Conservation (phyloP, 2,888 invertebrate species). For the Agrochola macilenta region DNA sequence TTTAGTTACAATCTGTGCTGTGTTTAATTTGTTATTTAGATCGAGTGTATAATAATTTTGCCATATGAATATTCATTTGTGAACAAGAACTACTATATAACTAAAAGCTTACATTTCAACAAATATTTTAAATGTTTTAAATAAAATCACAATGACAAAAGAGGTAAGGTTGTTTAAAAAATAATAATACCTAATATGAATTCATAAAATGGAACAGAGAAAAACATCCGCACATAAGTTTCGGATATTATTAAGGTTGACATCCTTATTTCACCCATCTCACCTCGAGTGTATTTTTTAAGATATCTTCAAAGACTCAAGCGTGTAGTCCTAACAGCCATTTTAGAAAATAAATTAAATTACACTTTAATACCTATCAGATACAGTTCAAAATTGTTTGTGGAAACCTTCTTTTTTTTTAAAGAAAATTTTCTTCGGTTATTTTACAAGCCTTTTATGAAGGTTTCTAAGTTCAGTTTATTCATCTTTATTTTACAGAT, state of each 20-base stretch:
- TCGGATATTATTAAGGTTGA: slow-evolving; percentile 34
- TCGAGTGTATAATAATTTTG: slow-evolving; percentile 6
- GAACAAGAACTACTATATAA: not conserved
- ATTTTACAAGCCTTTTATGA: slow-evolving; percentile 33
- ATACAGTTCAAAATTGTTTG: slow-evolving; percentile 29
- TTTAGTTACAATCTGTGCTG: not conserved
- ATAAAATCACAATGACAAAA: not conserved
- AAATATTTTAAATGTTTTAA: not conserved
- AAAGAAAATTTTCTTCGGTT: slow-evolving; percentile 36
- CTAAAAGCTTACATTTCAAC: not conserved
- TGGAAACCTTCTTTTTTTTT: not conserved
- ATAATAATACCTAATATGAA: not conserved
- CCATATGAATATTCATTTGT: slow-evolving; percentile 8
- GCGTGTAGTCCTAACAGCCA: not conserved
- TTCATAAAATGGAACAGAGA: not conserved
- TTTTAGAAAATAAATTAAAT: slow-evolving; percentile 28
- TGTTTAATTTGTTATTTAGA: slow-evolving; percentile 23
- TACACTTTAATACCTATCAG: rapidly evolving
- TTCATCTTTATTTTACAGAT: slow-evolving; percentile 44
- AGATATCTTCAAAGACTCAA: slow-evolving; percentile 26
- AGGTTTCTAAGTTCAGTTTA: slow-evolving; percentile 27
- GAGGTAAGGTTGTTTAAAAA: not conserved
- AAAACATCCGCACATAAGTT: slow-evolving; percentile 17
- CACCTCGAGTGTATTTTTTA: slow-evolving; percentile 47
- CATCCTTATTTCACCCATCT: slow-evolving; percentile 35